A percentile compares a stretch with the other conserved stretches of the same genome.
phyloP scores from a whole-genome alignment of 1,140 invertebrate genomes.

The Drosophila willistoni region DNA sequence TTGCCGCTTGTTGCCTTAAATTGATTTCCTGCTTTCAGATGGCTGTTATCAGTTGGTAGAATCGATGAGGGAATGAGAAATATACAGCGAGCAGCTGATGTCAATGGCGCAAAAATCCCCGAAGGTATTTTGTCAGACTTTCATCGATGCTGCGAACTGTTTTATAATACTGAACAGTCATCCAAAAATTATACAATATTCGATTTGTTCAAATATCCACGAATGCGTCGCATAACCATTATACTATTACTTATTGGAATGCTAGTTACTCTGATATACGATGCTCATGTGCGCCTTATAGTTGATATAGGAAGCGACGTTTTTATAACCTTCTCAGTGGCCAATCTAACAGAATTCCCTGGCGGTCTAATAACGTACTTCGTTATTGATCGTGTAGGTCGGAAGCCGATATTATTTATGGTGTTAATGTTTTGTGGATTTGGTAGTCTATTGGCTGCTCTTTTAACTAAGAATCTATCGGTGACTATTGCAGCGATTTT shows the following conservation, averaged over 20 bases:
- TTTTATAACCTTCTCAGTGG: constrained; percentile 92
- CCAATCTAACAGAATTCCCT: constrained; percentile 88
- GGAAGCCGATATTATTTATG: constrained; percentile 91
- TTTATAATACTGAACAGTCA: constrained; percentile 86
- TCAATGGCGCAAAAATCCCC: constrained; percentile 90
- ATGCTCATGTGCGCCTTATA: constrained; percentile 92
- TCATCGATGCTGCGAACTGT: constrained; percentile 70
- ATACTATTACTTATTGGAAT: constrained; percentile 92
- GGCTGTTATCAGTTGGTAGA: constrained; percentile 92
- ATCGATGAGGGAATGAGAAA: constrained; percentile 90
- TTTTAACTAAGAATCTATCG: constrained; percentile 86
- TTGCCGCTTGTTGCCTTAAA: not conserved
- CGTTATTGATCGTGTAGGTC: constrained; percentile 90
- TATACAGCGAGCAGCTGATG: constrained; percentile 89
- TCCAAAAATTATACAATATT: constrained; percentile 88
- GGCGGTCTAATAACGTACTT: constrained; percentile 91
- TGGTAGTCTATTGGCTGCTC: constrained; percentile 90
- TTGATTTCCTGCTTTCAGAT: constrained; percentile 84
- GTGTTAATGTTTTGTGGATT: constrained; percentile 90
- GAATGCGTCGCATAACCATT: constrained; percentile 88
- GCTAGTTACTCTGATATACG: constrained; percentile 92
- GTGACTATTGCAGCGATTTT: constrained; percentile 89
- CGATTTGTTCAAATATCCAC: constrained; percentile 89
- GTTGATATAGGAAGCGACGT: constrained; percentile 90
- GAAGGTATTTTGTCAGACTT: constrained; percentile 89